Percentiles rank a stretch among this genome's conserved stretches.
phyloP scores from a whole-genome alignment of 1,140 invertebrate species.

The Scaptomyza pallida region DNA sequence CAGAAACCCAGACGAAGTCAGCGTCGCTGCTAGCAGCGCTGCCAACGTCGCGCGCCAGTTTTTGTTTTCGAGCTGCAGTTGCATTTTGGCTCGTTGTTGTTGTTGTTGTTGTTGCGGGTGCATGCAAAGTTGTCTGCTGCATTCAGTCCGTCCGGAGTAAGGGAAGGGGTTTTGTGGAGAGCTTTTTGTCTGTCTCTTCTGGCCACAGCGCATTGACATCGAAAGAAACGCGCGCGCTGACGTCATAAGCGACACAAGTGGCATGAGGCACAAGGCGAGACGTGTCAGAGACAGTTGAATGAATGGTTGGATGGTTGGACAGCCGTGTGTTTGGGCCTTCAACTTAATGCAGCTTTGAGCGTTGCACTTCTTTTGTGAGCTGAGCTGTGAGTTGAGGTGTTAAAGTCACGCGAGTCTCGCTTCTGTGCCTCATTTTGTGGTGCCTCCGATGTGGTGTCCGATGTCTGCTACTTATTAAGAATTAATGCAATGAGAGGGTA shows the following conservation, averaged over 20 bases:
- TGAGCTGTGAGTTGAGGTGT: too few species aligned
- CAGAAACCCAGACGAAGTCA: slow-evolving; percentile 63
- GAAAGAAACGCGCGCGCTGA: slow-evolving; percentile 20
- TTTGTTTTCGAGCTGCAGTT: slow-evolving; percentile 26
- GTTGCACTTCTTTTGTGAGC: slow-evolving; percentile 29
- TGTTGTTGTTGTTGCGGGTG: slow-evolving; percentile 20
- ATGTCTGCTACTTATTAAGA: background rate
- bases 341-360: slow-evolving; percentile 35
- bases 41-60: slow-evolving; percentile 35
- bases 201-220: slow-evolving; percentile 44
- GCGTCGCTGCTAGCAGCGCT: slow-evolving; percentile 20
- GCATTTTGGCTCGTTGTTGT: slow-evolving; percentile 14
- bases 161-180: background rate
- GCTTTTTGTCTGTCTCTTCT: slow-evolving; percentile 19
- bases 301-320: slow-evolving; percentile 11
- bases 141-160: slow-evolving; percentile 19
- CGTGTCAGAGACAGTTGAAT: slow-evolving; percentile 6
- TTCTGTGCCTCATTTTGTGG: background rate
- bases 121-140: slow-evolving; percentile 33
- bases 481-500: background rate
- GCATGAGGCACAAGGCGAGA: slow-evolving; percentile 3
- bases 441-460: slow-evolving; percentile 1
- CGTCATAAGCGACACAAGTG: slow-evolving; percentile 21
- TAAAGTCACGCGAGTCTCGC: slow-evolving; percentile 58
- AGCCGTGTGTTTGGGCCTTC: slow-evolving; percentile 13